Conservation (phyloP, 2,797 vertebrate genomes). For the Pelochelys cantorii region DNA sequence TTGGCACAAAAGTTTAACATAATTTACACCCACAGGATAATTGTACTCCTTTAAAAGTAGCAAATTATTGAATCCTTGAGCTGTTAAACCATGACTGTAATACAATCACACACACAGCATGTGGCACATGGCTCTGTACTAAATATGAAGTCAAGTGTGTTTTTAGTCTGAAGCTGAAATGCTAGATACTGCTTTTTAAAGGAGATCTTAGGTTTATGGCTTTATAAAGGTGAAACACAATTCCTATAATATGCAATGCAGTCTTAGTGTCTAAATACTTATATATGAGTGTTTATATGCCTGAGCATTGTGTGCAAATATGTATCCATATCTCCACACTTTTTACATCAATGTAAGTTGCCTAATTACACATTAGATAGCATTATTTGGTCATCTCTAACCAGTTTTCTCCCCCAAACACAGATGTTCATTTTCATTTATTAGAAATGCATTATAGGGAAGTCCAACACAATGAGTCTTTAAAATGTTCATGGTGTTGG, state of each 20-base stretch:
- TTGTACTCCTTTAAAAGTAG: background rate
- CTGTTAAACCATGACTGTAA: background rate
- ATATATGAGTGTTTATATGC: background rate
- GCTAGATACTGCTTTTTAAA: background rate
- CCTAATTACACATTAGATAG: background rate
- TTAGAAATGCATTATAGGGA: background rate
- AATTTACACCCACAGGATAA: background rate
- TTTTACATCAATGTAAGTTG: background rate
- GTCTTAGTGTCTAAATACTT: background rate
- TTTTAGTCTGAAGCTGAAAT: background rate
- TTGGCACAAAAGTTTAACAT: background rate
- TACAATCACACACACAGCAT: background rate
- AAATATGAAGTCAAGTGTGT: background rate
- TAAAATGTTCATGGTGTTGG: background rate
- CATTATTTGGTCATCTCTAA: background rate
- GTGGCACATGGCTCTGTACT: background rate
- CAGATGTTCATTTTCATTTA: background rate
- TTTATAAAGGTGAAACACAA: background rate
- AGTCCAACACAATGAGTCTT: background rate
- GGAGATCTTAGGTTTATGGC: background rate
- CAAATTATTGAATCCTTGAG: background rate
- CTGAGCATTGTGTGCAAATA: background rate
- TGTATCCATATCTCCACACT: background rate
- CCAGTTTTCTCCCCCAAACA: background rate
- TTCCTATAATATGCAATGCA: background rate